These are phyloP conservation scores for Pediacus dermestoides DNA, from an alignment of 2,888 invertebrate species.

Conservation along the genomic window DNA sequence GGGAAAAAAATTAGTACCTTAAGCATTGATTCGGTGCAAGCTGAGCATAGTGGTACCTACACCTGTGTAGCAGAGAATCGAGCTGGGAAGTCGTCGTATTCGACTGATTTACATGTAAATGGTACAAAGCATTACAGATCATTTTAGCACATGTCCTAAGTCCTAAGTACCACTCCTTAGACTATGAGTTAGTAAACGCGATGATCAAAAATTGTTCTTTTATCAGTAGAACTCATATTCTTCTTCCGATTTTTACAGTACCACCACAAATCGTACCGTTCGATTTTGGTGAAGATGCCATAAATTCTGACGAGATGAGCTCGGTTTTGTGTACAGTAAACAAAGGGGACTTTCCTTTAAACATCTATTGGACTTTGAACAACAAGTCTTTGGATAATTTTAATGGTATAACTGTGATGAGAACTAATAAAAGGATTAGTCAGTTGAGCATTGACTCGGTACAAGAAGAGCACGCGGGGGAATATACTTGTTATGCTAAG, in stretches of 20 bases:
- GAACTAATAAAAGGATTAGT: conserved; percentile 59
- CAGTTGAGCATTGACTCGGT: conserved; percentile 60
- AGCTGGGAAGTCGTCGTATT: conserved; percentile 62
- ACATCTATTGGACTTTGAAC: conserved; percentile 65
- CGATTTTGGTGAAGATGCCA: conserved; percentile 64
- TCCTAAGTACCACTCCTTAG: too few species aligned
- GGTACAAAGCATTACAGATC: too few species aligned
- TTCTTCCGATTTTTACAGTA: conserved; percentile 54
- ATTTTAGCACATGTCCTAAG: too few species aligned
- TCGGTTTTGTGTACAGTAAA: conserved; percentile 61
- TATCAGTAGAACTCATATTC: too few species aligned
- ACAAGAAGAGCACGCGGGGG: conserved; percentile 58
- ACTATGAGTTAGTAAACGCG: too few species aligned
- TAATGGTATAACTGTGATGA: conserved; percentile 55
- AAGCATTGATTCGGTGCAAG: conserved; percentile 61
- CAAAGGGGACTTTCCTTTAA: conserved; percentile 76
- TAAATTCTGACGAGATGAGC: conserved; percentile 64
- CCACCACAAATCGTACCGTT: conserved; percentile 67
- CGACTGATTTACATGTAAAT: conserved; percentile 62
- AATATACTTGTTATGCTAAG: conserved; percentile 60
- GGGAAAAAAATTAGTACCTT: conserved; percentile 63
- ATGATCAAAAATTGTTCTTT: too few species aligned
- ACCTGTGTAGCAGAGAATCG: conserved; percentile 66
- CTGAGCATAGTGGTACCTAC: conserved; percentile 68
- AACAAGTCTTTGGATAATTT: conserved; percentile 49